These are phyloP conservation scores for Neodiprion lecontei DNA, from an alignment of 1,140 invertebrate species.

Conservation along the genomic window DNA sequence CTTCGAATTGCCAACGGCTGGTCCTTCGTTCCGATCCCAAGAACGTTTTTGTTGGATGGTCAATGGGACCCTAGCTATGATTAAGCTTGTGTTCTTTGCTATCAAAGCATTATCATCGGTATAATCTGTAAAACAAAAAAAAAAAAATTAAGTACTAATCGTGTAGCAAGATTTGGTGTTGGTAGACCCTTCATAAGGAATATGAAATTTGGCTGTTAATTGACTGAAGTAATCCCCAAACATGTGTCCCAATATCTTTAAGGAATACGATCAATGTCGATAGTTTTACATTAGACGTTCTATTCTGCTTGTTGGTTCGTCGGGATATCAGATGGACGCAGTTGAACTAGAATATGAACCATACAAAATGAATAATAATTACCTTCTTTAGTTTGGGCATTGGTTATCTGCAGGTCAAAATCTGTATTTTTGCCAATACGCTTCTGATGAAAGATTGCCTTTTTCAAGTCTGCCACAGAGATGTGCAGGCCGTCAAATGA, in stretches of 20 bases:
- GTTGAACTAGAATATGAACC: no score
- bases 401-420: conserved; percentile 95
- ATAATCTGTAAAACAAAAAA: conserved; percentile 77
- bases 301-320: no score
- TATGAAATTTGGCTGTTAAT: no score
- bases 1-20: conserved; percentile 59
- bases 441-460: conserved; percentile 94
- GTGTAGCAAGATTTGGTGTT: no score
- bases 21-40: conserved; percentile 67
- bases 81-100: conserved; percentile 96
- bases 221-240: no score
- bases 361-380: conserved; percentile 38
- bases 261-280: no score
- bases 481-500: conserved; percentile 97
- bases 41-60: conserved; percentile 77
- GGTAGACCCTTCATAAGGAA: no score
- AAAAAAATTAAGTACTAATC: conserved; percentile 20
- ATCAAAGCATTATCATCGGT: conserved; percentile 89
- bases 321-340: no score
- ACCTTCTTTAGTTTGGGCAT: conserved; percentile 98
- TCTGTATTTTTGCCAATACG: conserved; percentile 91
- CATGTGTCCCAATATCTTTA: no score
- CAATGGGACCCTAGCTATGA: conserved; percentile 90
- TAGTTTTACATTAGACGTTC: no score
- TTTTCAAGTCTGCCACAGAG: conserved; percentile 92